Base-by-base conservation (phyloP, 2,113 vertebrate species). In the Mustela lutreola region DNA sequence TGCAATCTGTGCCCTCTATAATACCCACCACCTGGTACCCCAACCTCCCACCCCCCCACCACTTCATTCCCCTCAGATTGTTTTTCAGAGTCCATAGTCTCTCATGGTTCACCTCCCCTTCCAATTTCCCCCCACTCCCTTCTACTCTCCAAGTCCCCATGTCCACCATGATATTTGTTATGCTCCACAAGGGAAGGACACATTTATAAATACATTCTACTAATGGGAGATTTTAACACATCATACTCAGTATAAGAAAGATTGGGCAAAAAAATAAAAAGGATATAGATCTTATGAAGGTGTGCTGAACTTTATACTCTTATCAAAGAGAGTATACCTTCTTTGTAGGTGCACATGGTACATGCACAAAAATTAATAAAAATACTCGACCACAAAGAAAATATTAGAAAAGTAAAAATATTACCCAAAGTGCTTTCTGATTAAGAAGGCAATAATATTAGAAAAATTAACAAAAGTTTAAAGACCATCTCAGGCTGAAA, bases 361-460 rank as follows among this genome's bases (percentile, higher is more conserved):
- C 9, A 75, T 15, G 60, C 56, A 67, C 63, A 65, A 81, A 82
- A 33, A 73, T 85, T 79, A 73, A 82, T 82, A 58, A 39, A 39
- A 65, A 3, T 33, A 76, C 76, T 92, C 78, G 39, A 7, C 12
- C 14, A 82, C 39, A 87, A 92, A 82, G 45, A 28, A 82, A 65
- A 58, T 33, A 83, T 58, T 88, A 87, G 14, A 90, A 39, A 94
- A 91, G 36, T 82, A 83, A 21, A 76, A 82, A 56, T 76, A 42
- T 67, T 67, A 78, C 4, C 39, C 75, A 91, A 96, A 91, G 16
- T 73, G 5, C 48, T 78, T 95, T 91, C 70, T 88, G 60, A 28
- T 82, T 82, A 67, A 76, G 19, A 91, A 67, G 56, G 36, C 36
- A 81, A 70, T 71, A 22, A 73, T 62, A 22, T 11, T 83, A 78